These are phyloP conservation scores for Cryptotis parvus DNA, from an alignment of 2,113 vertebrate species.

Conservation along the genomic window DNA sequence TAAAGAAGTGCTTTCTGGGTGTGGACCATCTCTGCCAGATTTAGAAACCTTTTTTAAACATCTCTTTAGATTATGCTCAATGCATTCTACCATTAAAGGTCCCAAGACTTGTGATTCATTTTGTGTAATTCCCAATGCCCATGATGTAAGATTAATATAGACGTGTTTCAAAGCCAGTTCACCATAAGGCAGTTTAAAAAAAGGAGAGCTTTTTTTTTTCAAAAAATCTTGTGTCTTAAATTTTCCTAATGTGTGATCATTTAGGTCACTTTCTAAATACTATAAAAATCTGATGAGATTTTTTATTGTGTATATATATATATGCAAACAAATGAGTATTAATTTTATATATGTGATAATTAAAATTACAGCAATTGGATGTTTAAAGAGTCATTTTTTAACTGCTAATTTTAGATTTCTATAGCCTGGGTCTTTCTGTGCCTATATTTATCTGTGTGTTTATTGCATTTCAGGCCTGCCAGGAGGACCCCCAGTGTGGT, in stretches of 20 bases:
- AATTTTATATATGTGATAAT: background rate
- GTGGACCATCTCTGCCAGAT: constrained; percentile 39
- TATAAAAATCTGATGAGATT: constrained; percentile 5
- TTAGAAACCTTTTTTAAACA: constrained; percentile 30
- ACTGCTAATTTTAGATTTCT: constrained; percentile 28
- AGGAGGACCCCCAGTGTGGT: constrained; percentile 94
- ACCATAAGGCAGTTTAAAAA: constrained; percentile 2
- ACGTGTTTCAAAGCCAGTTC: constrained; percentile 37
- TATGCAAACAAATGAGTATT: background rate
- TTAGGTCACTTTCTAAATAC: background rate
- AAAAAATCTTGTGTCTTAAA: background rate
- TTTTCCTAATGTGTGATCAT: background rate
- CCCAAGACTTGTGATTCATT: constrained; percentile 67
- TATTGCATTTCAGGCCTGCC: constrained; percentile 89
- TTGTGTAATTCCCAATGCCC: constrained; percentile 68
- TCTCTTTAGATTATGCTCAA: constrained; percentile 51
- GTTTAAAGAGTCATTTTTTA: constrained; percentile 13
- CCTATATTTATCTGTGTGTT: constrained; percentile 49
- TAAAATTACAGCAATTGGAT: constrained; percentile 2
- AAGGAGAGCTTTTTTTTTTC: constrained; percentile 1
- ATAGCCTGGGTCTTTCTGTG: background rate
- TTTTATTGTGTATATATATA: background rate
- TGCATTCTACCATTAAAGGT: constrained; percentile 57
- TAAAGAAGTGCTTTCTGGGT: constrained; percentile 16
- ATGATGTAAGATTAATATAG: constrained; percentile 32